A percentile compares a stretch with the other conserved stretches of the same genome.
Conservation (phyloP, 2,888 invertebrate species). For the Tinea trinotella region DNA sequence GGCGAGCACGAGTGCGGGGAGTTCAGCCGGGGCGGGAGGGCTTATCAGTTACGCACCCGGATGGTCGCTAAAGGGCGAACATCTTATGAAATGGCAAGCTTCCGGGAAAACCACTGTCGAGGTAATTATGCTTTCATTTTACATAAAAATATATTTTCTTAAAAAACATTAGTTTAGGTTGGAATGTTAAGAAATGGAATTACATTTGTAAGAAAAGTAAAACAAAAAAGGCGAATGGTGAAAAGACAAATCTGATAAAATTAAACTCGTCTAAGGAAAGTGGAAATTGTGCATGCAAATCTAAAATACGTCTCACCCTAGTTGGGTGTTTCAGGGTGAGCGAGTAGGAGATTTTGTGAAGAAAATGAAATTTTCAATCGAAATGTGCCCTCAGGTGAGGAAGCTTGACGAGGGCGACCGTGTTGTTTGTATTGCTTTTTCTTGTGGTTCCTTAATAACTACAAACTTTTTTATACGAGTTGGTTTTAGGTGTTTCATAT, state of each 20-base stretch:
- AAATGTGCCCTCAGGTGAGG: conserved; percentile 56
- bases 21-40: conserved; percentile 48
- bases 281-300: conserved; percentile 53
- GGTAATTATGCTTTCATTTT: conserved; percentile 46
- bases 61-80: conserved; percentile 74
- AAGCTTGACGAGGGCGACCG: conserved; percentile 21
- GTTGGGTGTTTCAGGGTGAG: conserved; percentile 33
- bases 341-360: conserved; percentile 43
- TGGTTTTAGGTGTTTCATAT: too few relatives aligned
- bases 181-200: too few relatives aligned
- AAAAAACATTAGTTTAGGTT: too few relatives aligned
- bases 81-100: conserved; percentile 75
- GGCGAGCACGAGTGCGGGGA: conserved; percentile 29
- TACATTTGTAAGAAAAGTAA: neutral
- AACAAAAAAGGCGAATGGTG: neutral
- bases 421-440: neutral
- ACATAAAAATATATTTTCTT: too few relatives aligned
- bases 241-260: conserved; percentile 12
- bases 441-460: neutral
- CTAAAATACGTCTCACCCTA: conserved; percentile 28
- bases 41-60: conserved; percentile 75
- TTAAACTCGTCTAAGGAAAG: conserved; percentile 29
- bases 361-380: conserved; percentile 66
- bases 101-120: conserved; percentile 73
- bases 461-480: too few relatives aligned